A percentile compares a stretch with the other conserved stretches of the same genome.
Evolutionary conservation across 2,113 vertebrate species (phyloP).

Genomic region (Emydocephalus ijimae): DNA sequence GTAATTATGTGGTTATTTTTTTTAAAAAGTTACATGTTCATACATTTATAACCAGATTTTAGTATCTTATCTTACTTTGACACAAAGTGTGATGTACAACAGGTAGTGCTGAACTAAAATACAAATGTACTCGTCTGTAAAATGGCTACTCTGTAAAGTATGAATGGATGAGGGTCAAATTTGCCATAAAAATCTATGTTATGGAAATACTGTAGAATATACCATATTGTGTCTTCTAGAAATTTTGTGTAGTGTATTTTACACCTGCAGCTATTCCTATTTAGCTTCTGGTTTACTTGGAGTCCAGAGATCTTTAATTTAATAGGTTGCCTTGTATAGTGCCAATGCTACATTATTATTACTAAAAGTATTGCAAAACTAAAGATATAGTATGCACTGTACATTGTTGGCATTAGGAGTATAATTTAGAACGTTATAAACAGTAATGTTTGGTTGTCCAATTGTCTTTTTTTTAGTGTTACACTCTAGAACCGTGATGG

Average conservation of each 20-base stretch:
- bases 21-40: conserved; percentile 42
- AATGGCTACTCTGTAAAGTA: neutral
- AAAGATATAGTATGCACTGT: conserved; percentile 10
- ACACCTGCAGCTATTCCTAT: neutral
- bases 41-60: conserved; percentile 35
- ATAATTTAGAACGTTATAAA: neutral
- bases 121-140: neutral
- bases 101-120: neutral
- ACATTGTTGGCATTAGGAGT: neutral
- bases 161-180: neutral
- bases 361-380: conserved; percentile 34
- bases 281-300: neutral
- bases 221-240: neutral
- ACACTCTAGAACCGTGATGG: neutral
- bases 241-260: conserved; percentile 9
- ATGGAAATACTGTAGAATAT: conserved; percentile 31
- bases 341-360: conserved; percentile 10
- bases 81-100: neutral
- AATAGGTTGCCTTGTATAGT: conserved; percentile 11
- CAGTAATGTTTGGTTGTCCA: neutral
- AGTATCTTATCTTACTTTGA: conserved; percentile 16
- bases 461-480: neutral
- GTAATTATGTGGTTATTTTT: conserved; percentile 23
- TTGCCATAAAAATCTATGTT: neutral
- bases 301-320: conserved; percentile 11